These are phyloP conservation scores for Heliothis peltigera DNA, from an alignment of 2,888 invertebrate species.

Conservation along the genomic window DNA sequence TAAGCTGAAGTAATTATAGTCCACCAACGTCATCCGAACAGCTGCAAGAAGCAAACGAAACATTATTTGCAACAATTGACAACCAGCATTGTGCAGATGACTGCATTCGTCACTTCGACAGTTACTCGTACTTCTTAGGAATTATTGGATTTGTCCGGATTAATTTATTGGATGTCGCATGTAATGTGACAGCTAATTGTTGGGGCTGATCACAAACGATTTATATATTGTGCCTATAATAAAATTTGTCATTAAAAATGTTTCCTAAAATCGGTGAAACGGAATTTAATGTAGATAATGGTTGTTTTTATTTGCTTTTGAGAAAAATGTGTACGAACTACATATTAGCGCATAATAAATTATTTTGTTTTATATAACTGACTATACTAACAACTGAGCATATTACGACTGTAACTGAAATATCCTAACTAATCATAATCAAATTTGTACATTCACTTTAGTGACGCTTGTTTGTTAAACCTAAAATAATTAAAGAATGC, in stretches of 20 bases:
- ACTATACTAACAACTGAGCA: too few species aligned
- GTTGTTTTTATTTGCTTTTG: background rate
- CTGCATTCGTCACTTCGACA: conserved; percentile 53
- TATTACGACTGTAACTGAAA: too few species aligned
- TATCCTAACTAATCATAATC: too few species aligned
- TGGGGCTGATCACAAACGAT: conserved; percentile 41
- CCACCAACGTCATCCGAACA: background rate
- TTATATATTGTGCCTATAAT: conserved; percentile 26
- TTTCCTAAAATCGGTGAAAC: background rate
- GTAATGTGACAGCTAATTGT: conserved; percentile 53
- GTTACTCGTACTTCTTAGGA: conserved; percentile 46
- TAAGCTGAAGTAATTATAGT: background rate
- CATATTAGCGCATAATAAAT: too few species aligned
- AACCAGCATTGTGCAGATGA: conserved; percentile 45
- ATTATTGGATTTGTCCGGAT: conserved; percentile 58
- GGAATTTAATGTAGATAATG: conserved; percentile 16
- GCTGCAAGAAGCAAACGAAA: conserved; percentile 41
- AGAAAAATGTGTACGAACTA: background rate
- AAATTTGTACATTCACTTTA: too few species aligned
- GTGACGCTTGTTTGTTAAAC: too few species aligned
- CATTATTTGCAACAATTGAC: conserved; percentile 55
- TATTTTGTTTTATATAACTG: too few species aligned
- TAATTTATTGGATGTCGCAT: conserved; percentile 58
- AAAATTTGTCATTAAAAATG: conserved; percentile 24
- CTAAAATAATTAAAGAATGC: too few species aligned